Evolutionary conservation across 2,113 vertebrate species (phyloP), one percentile per base, ranked within the genome.

Genomic region (Oxyura jamaicensis): DNA sequence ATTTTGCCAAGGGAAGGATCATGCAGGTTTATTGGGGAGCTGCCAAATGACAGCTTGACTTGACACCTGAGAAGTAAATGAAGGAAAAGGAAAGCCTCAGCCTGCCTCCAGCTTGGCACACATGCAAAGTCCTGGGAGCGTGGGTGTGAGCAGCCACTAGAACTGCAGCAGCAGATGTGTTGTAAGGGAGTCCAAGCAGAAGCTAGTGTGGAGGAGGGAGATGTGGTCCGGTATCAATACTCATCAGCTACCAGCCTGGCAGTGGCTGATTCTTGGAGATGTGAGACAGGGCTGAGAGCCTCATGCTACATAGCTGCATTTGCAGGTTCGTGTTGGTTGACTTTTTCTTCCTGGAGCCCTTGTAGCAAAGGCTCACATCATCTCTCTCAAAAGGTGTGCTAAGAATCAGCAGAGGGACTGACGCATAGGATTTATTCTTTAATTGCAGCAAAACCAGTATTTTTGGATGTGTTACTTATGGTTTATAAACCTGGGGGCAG

Each of bases 11-110:
- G 83, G 63, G 76, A 92, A 90, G 35, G 66, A 93, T 88, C 46
- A 6, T 18, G 77, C 48, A 88, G 83, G 65, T 86, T 94, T 91
- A 22, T 67, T 60, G 66, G 63, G 74, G 77, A 92, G 80, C 80
- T 93, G 95, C 91, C 90, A 95, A 79, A 73, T 62, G 76, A 84
- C 92, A 96, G 88, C 83, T 96, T 96, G 92, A 71, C 77, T 94
- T 92, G 80, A 91, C 89, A 97, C 91, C 95, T 92, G 95, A 92
- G 92, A 92, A 93, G 95, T n/a, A 83, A 93, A 95, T 83, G 83
- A 88, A 87, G 68, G 83, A 95, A 60, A 86, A 93, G 92, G 92
- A 84, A 93, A 88, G 83, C 66, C 86, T 82, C 39, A 89, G 76
- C 76, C 56, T 85, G 60, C 67, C 46, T 82, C 71, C 71, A 81